Base-by-base conservation (phyloP, 1,140 invertebrate species). In the Liolophura sinensis region DNA sequence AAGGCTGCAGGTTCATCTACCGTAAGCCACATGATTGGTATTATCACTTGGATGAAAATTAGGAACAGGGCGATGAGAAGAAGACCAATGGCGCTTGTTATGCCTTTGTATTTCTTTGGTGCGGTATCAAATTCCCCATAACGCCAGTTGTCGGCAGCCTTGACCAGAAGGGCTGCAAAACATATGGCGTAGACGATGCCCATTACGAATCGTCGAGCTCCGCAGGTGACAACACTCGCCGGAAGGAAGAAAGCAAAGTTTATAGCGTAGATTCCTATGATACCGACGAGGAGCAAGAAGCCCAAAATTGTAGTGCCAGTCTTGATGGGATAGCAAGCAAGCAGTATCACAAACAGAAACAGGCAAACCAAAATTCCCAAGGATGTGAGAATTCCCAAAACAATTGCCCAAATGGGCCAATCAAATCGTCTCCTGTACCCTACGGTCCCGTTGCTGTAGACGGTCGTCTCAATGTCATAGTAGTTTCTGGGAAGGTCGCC, bases 211-310 rank as follows among this genome's bases (percentile, higher is more conserved):
- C 77, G 68, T 40, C 86, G 77, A 7, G 84, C 78, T 14, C 77
- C 83, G 71, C 87, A 88, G 7, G 77, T 79, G 7, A 74, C 80
- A 12, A 78, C 64, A 6, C 70, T 82, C 5, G 86, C 82, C 24
- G 80, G 79, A 11, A 85, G 64, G 55, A 88, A 81, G 77, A 87
- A 87, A n/a, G 84, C 85, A 69, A 87, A 86, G 69, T 87, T 87
- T 51, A 84, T 78, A 25, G 75, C 77, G 72, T 86, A 88, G 20
- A 87, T 76, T 0, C 86, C 73, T 11, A 87, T 66, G 52, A 87
- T 75, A n/a, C 86, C 86, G 49, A 86, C 64, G 24, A 88, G 78
- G 20, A 84, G 80, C 70, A 86, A 73, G 73, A 86, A 87, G 0
- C 85, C 86, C 6, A 88, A 76, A 4, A 84, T 68, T 0, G 86